These are phyloP conservation scores for Ara ararauna DNA, from an alignment of 2,797 vertebrate species.

Conservation along the genomic window DNA sequence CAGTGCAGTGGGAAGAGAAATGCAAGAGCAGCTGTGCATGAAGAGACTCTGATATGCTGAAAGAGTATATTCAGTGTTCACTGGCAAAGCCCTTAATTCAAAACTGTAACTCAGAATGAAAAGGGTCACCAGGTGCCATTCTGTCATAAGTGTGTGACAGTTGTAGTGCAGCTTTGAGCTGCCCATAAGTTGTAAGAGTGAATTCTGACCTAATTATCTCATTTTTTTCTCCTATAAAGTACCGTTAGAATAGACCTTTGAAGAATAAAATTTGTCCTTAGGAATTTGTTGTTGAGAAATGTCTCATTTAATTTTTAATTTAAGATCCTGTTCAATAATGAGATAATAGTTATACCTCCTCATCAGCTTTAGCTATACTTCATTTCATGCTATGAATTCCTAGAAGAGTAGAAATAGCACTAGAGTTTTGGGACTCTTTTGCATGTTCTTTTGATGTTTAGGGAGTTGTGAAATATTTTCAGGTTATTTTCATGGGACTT, in stretches of 20 bases:
- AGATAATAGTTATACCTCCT: background rate
- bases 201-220: constrained; percentile 8
- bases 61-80: background rate
- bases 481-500: background rate
- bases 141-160: background rate
- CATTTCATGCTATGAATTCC: background rate
- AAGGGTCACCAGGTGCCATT: background rate
- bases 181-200: background rate
- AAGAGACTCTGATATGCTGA: background rate
- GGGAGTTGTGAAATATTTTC: background rate
- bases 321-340: background rate
- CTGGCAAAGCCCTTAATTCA: background rate
- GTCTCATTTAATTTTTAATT: background rate
- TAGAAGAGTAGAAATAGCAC: background rate
- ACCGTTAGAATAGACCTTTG: background rate
- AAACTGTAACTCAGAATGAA: background rate
- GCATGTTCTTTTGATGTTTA: background rate
- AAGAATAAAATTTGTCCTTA: background rate
- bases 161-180: background rate
- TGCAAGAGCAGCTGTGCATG: background rate
- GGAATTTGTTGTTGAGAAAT: constrained; percentile 7
- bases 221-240: background rate
- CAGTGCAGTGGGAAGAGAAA: background rate
- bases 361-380: background rate
- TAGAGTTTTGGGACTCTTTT: background rate